phyloP scores from a whole-genome alignment of 1,140 invertebrate species.

The Leptinotarsa defecta region DNA sequence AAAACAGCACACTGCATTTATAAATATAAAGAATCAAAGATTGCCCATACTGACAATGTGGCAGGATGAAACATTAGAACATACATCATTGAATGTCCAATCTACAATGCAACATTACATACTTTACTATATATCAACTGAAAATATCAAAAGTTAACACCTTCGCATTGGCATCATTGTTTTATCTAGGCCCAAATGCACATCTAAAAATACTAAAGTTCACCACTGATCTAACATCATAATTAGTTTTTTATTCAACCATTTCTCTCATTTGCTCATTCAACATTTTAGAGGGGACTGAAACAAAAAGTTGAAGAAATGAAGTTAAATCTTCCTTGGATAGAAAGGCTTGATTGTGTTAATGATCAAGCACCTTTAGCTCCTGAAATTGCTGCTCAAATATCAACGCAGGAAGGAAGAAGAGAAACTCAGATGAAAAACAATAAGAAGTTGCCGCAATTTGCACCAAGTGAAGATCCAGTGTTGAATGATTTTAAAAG shows the following conservation, averaged over 20 bases:
- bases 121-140: too few species aligned
- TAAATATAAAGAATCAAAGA: too few species aligned
- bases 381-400: slow-evolving; percentile 77
- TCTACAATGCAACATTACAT: too few species aligned
- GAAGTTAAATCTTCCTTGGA: slow-evolving; percentile 76
- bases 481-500: slow-evolving; percentile 92
- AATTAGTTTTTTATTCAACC: background rate
- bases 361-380: slow-evolving; percentile 77
- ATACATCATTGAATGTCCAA: too few species aligned
- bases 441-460: slow-evolving; percentile 69
- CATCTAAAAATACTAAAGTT: background rate
- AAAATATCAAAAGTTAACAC: too few species aligned
- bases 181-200: too few species aligned
- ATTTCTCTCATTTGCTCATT: background rate
- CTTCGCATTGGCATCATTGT: too few species aligned
- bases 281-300: slow-evolving; percentile 61
- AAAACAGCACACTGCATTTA: too few species aligned
- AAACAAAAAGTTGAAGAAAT: slow-evolving; percentile 75
- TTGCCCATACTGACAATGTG: too few species aligned
- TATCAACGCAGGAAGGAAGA: slow-evolving; percentile 70
- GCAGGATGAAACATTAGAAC: too few species aligned
- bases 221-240: background rate
- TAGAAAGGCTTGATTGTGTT: slow-evolving; percentile 81
- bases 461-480: slow-evolving; percentile 71
- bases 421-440: slow-evolving; percentile 70